These are phyloP conservation scores for Triops longicaudatus DNA, from an alignment of 1,140 invertebrate species.

Conservation along the genomic window DNA sequence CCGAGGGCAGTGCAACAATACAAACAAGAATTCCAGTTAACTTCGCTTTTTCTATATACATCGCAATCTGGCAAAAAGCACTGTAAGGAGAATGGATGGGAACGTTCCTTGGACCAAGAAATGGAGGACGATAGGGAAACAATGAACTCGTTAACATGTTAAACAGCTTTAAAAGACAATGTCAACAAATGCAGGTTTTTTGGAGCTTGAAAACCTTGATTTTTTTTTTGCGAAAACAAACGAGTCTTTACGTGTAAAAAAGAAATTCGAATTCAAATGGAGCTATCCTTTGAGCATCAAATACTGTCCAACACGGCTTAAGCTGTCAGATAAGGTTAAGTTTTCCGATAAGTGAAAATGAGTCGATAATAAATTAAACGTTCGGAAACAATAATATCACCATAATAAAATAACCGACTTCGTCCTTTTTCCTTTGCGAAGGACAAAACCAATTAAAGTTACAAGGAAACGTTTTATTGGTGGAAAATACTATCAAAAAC, in stretches of 20 bases:
- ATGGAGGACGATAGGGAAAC: neutral
- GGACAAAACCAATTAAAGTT: neutral
- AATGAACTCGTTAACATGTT: neutral
- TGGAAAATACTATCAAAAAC: neutral
- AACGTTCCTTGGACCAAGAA: neutral
- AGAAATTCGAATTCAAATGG: neutral
- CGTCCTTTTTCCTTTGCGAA: neutral
- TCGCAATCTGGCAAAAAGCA: neutral
- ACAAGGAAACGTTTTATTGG: neutral
- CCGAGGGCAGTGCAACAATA: conserved; percentile 10
- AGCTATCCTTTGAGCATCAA: neutral
- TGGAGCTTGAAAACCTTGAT: neutral
- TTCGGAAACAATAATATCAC: neutral
- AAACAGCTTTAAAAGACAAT: too few species aligned
- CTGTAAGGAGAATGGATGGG: neutral
- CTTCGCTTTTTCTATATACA: neutral
- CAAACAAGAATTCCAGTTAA: neutral
- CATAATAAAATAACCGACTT: neutral
- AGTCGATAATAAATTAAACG: neutral
- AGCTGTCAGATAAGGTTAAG: neutral
- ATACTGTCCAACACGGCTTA: neutral
- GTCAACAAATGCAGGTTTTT: neutral
- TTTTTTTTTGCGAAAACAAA: neutral
- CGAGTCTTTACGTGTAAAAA: too few species aligned
- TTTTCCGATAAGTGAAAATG: neutral